Conservation (phyloP, 2,888 invertebrate species). For the Drosophila fungiperda region DNA sequence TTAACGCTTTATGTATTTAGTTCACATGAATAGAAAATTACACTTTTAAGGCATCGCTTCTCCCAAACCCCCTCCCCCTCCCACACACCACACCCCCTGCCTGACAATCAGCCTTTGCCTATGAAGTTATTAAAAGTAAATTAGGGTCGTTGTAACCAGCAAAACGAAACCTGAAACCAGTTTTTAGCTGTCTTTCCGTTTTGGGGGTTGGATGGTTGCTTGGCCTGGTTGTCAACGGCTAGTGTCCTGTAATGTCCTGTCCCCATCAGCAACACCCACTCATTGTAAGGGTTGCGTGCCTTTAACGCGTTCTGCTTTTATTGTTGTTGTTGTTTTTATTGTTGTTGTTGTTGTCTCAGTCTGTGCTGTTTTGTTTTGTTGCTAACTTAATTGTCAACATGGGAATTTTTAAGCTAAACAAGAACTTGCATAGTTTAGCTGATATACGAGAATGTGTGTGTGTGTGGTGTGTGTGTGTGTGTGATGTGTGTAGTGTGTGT, state of each 20-base stretch:
- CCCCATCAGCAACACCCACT: constrained; percentile 20
- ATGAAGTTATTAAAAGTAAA: constrained; percentile 84
- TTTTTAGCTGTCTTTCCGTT: constrained; percentile 35
- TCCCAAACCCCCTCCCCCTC: not conserved
- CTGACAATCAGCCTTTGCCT: constrained; percentile 43
- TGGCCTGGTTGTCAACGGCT: constrained; percentile 41
- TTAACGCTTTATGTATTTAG: constrained; percentile 74
- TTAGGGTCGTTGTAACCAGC: constrained; percentile 81
- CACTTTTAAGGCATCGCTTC: constrained; percentile 73
- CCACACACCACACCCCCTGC: not conserved
- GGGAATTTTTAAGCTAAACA: constrained; percentile 75
- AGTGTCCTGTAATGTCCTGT: constrained; percentile 29
- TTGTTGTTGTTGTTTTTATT: constrained; percentile 28
- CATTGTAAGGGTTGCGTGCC: constrained; percentile 72
- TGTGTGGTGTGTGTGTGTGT: not conserved
- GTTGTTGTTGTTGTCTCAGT: constrained; percentile 36
- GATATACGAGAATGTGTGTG: constrained; percentile 27
- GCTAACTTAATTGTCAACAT: constrained; percentile 80
- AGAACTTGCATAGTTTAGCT: constrained; percentile 63
- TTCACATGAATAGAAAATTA: constrained; percentile 63
- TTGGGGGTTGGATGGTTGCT: constrained; percentile 6
- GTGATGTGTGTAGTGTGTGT: constrained; percentile 13
- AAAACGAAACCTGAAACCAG: constrained; percentile 64
- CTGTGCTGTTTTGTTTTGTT: constrained; percentile 56
- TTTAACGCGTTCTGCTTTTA: constrained; percentile 62